These are phyloP conservation scores for Julus scanicus DNA, from an alignment of 2,888 invertebrate genomes.

Conservation along the genomic window DNA sequence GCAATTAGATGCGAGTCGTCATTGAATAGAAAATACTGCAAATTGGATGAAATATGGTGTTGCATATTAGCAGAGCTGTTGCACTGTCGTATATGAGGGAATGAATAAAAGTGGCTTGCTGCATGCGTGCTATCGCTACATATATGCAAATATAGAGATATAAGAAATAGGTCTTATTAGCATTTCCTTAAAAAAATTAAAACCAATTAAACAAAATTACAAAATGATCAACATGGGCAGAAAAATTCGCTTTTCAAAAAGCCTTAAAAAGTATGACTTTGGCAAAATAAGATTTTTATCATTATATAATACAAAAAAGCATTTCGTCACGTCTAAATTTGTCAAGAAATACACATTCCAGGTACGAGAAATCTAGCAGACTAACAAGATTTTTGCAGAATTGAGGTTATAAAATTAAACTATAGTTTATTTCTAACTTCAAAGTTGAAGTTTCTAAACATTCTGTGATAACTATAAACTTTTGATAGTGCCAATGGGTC, in stretches of 20 bases:
- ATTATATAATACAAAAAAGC: neutral
- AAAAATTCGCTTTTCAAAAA: neutral
- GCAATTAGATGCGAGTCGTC: neutral
- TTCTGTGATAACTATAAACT: neutral
- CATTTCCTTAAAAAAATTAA: neutral
- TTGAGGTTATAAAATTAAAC: no score
- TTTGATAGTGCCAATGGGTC: no score
- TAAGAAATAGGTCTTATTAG: neutral
- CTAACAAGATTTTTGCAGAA: no score
- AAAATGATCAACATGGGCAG: neutral
- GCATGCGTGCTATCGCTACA: conserved; percentile 12
- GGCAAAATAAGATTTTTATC: conserved; percentile 7
- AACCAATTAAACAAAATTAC: neutral
- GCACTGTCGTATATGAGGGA: neutral
- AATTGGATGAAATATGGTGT: conserved; percentile 8
- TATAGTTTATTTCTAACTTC: no score
- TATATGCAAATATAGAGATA: conserved; percentile 28
- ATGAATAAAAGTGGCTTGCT: neutral
- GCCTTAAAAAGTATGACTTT: conserved; percentile 11
- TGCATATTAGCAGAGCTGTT: conserved; percentile 25
- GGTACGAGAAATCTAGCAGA: no score
- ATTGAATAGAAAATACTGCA: conserved; percentile 27
- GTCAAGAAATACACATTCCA: neutral
- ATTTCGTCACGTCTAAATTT: conserved; percentile 4
- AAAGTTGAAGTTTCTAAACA: neutral